These are phyloP conservation scores for Trachymyrmex cornetzi DNA, from an alignment of 1,140 invertebrate species.

Conservation along the genomic window DNA sequence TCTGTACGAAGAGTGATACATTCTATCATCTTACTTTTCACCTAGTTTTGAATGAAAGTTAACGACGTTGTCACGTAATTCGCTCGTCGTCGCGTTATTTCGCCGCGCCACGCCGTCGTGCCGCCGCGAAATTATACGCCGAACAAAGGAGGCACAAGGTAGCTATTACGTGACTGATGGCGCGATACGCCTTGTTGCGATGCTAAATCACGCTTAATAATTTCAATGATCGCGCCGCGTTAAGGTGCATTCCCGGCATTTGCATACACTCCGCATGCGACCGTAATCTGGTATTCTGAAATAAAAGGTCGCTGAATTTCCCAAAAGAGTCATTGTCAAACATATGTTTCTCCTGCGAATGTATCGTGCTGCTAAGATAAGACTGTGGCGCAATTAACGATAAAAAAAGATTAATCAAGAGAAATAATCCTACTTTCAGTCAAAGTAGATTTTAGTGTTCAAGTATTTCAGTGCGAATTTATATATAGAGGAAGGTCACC, in stretches of 20 bases:
- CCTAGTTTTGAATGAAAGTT: not conserved
- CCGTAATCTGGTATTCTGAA: too few relatives aligned
- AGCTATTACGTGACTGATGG: conserved; percentile 45
- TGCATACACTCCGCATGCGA: conserved; percentile 34
- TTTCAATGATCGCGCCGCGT: conserved; percentile 46
- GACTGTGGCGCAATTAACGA: not conserved
- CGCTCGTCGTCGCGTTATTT: not conserved
- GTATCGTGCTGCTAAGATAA: not conserved
- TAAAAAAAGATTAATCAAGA: not conserved
- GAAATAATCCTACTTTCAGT: too few relatives aligned
- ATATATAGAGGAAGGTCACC: too few relatives aligned
- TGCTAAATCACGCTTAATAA: conserved; percentile 44
- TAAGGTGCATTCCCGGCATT: conserved; percentile 1
- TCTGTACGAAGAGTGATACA: too few relatives aligned
- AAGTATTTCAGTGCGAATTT: too few relatives aligned
- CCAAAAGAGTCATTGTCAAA: not conserved
- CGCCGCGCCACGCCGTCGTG: not conserved
- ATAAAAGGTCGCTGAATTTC: not conserved
- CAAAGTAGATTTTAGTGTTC: too few relatives aligned
- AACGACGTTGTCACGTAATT: conserved; percentile 2
- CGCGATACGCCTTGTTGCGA: conserved; percentile 33
- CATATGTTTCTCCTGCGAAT: too few relatives aligned
- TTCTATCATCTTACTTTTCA: not conserved
- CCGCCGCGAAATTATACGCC: conserved; percentile 22
- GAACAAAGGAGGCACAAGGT: conserved; percentile 35